Evolutionary conservation across 2,797 vertebrate genomes (phyloP).

Genomic region (Manis crassicaudata): DNA sequence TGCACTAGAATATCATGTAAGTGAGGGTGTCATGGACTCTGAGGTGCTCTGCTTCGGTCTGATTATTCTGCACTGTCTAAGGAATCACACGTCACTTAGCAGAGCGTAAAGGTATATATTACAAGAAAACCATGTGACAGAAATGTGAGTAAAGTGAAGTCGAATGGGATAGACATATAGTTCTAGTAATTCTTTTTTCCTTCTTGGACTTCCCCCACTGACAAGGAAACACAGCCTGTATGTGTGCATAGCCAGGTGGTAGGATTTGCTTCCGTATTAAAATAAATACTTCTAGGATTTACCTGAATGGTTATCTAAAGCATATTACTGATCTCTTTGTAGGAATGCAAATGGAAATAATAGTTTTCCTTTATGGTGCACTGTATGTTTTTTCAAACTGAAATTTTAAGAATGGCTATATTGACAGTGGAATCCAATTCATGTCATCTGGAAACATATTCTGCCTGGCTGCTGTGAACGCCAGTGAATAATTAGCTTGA

Average conservation of each 20-base stretch:
- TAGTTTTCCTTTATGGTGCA: neutral
- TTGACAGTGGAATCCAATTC: neutral
- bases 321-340: fast-evolving
- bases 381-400: too few relatives aligned
- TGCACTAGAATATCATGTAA: neutral
- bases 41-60: neutral
- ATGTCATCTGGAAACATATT: fast-evolving
- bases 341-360: neutral
- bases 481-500: neutral
- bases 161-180: neutral
- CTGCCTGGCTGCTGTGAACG: neutral
- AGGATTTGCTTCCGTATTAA: neutral
- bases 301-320: neutral
- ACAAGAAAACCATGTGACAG: neutral
- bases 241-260: fast-evolving
- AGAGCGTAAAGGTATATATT: neutral
- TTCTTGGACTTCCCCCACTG: neutral
- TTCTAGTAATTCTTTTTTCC: neutral
- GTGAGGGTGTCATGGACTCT: neutral
- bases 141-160: neutral
- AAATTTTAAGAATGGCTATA: neutral
- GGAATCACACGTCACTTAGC: neutral
- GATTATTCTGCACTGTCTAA: neutral
- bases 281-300: neutral
- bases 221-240: fast-evolving